Evolutionary conservation across 2,797 vertebrate genomes (phyloP), one percentile per base, ranked within the genome.

Genomic region (Chelidonichthys spinosus): DNA sequence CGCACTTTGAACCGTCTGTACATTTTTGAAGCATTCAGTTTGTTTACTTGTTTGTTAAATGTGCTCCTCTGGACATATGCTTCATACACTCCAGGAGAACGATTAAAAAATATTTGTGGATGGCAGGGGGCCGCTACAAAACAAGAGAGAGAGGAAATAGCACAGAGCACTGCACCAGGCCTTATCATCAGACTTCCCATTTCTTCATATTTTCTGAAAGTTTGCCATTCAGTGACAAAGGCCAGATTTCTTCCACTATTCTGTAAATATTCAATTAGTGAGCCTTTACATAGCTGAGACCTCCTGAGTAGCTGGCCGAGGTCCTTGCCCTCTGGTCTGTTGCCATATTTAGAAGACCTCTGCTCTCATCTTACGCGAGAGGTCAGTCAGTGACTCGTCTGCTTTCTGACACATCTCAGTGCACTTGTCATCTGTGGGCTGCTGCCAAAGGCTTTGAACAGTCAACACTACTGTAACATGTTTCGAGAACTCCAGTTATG

Each of bases 241-340:
- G 89, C 92, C 95, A 94, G 94, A 93, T 84, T 84, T 88, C 65
- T 70, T 79, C 58, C 62, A 46, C 44, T 10, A 13, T 70, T 89
- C 49, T 93, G 90, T 96, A 97, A 97, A 97, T 97, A 96, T 90
- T 82, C 90, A 93, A 86, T 95, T 96, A 96, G 95, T 93, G 92
- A 95, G 94, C 93, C 25, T 89, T 89, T 17, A 54, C 84, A 90
- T 79, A 93, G 92, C 90, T 77, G 72, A 87, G 77, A 63, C 78
- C 83, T 90, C 91, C 92, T 86, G 93, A 90, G 86, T 89, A 89
- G 76, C 84, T 80, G 88, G 89, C 71, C 59, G 86, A 91, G 92
- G 92, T 92, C 89, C 89, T 94, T 90, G 93, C 92, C 90, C 93
- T 92, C 85, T 90, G 85, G 74, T 93, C 92, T 89, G 90, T 77